Conservation (phyloP, 2,888 invertebrate genomes). For the Caenorhabditis sp. region DNA sequence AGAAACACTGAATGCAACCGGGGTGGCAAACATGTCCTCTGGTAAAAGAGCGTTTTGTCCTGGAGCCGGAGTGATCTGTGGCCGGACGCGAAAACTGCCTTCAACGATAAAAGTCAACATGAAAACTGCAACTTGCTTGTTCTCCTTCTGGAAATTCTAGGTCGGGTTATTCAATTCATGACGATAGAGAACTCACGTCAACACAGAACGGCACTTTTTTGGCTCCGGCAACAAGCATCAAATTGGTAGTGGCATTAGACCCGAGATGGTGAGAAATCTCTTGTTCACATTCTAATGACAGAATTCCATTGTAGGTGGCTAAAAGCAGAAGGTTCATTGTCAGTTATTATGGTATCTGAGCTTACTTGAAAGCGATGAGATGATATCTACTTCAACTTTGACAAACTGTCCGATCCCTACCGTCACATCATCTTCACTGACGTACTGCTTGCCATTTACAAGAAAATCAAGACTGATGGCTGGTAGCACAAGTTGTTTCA, state of each 20-base stretch:
- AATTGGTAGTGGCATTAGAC: constrained; percentile 68
- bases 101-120: constrained; percentile 75
- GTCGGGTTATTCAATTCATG: too few relatives aligned
- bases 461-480: constrained; percentile 76
- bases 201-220: constrained; percentile 74
- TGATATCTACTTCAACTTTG: constrained; percentile 71
- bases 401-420: constrained; percentile 78
- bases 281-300: constrained; percentile 78
- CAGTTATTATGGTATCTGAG: background rate
- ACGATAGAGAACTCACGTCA: constrained; percentile 51
- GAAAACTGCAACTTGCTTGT: constrained; percentile 37
- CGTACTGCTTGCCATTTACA: constrained; percentile 74
- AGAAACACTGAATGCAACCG: constrained; percentile 70
- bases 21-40: constrained; percentile 71
- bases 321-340: constrained; percentile 22
- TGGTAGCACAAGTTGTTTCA: constrained; percentile 81
- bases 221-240: constrained; percentile 74
- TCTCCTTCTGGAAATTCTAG: constrained; percentile 34
- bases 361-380: constrained; percentile 70
- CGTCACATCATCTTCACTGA: constrained; percentile 78
- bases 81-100: constrained; percentile 75
- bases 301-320: constrained; percentile 71
- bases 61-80: constrained; percentile 66
- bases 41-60: constrained; percentile 60
- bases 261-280: constrained; percentile 75